Percentiles rank a stretch among this genome's conserved stretches.
Conservation (phyloP, 1,140 invertebrate genomes). For the Drosophila sturtevanti region DNA sequence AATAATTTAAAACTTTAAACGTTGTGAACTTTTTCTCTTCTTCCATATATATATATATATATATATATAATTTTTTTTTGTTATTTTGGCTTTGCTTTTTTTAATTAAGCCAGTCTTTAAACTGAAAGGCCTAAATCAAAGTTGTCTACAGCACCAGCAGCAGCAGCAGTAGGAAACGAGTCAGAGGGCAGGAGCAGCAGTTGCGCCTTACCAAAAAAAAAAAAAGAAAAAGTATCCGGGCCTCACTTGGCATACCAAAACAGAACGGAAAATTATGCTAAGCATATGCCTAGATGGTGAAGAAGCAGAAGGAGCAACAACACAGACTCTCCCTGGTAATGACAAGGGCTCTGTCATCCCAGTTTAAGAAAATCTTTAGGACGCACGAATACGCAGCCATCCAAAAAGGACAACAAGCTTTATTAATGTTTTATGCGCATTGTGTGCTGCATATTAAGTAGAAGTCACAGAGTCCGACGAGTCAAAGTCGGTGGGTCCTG, state of each 20-base stretch:
- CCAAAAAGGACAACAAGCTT: slow-evolving; percentile 79
- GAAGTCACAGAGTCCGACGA: slow-evolving; percentile 4
- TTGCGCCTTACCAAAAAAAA: not conserved
- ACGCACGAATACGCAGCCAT: slow-evolving; percentile 53
- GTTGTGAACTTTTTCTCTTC: slow-evolving; percentile 34
- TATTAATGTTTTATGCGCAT: slow-evolving; percentile 81
- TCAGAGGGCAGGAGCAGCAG: slow-evolving; percentile 15
- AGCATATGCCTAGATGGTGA: slow-evolving; percentile 59
- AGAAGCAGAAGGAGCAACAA: slow-evolving; percentile 18
- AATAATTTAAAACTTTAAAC: slow-evolving; percentile 61
- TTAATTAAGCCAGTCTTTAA: slow-evolving; percentile 70
- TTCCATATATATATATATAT: too few species aligned
- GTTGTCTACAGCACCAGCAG: slow-evolving; percentile 50
- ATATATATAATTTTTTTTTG: not conserved
- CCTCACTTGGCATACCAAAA: slow-evolving; percentile 55
- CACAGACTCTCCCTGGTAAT: slow-evolving; percentile 64
- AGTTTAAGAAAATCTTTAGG: slow-evolving; percentile 34
- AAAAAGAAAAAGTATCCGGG: slow-evolving; percentile 8
- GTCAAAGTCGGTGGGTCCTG: slow-evolving; percentile 27
- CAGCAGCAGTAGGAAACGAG: slow-evolving; percentile 23
- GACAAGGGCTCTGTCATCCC: slow-evolving; percentile 59
- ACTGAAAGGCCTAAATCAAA: slow-evolving; percentile 62
- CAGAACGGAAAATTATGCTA: slow-evolving; percentile 70
- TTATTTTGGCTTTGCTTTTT: slow-evolving; percentile 26
- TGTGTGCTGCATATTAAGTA: slow-evolving; percentile 76